Evolutionary conservation across 1,140 invertebrate genomes (phyloP), one percentile per base, ranked within the genome.

Genomic region (Vollenhovia emeryi): DNA sequence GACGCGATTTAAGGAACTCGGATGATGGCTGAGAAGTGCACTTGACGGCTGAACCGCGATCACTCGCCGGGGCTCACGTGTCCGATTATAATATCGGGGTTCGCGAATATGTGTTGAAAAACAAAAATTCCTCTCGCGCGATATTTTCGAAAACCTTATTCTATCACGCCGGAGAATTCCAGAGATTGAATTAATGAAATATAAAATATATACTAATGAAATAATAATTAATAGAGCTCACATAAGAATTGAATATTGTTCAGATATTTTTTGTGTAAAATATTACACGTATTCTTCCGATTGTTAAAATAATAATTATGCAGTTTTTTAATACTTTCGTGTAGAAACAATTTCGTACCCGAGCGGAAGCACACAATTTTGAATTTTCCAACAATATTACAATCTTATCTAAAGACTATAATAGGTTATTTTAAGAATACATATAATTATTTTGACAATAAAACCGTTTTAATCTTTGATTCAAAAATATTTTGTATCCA

Each of bases 1-100:
- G 83, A 73, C 30, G 30, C 33, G 15, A 40, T 59, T 68, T 68
- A 66, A 79, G n/a, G 55, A 86, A 87, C 66, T 68, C 21, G 36
- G 36, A 9, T 7, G 43, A 33, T 30, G 9, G 48, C 36, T 21
- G 27, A 7, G 43, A 33, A 82, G 27, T 33, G 2, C 50, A 40
- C 33, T 50, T 48, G 43, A 66, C 45, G 15, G 21, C 5, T 24
- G 33, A 13, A 9, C n/a, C 24, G 15, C 50, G 21, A 66, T 30
- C 11, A 52, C 52, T 62, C 8, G 43, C 18, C 74, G 9, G 24
- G n/a, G 21, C 4, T 27, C 45, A 21, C 13, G n/a, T 45, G 13
- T 33, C 1, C 18, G 3, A 8, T n/a, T 24, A 24, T 24, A 27
- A 59, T 59, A 27, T 75, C 27, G 27, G 18, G 2, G 2, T 4